Evolutionary conservation across 2,797 vertebrate genomes (phyloP), one percentile per base, ranked within the genome.

Genomic region (Dendrocincla fuliginosa): DNA sequence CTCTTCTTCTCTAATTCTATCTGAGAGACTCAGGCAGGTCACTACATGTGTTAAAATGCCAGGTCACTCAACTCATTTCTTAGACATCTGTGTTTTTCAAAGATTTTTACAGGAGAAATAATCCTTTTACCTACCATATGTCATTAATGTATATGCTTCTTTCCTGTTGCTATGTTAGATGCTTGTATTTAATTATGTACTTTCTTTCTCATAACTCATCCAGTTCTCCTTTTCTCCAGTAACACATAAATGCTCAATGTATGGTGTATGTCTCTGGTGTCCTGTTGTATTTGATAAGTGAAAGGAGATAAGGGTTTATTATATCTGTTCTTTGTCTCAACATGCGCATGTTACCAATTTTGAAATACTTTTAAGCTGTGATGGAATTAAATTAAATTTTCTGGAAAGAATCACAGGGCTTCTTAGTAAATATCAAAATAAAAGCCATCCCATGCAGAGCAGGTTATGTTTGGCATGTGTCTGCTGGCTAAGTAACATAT

Each of bases 231-330:
- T 93, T 83, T 67, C 88, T 80, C 41, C 70, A 91, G 44, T 76
- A 90, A 82, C 68, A 71, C 53, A 89, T 90, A 78, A 87, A 65
- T 73, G 93, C 89, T 95, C 55, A 53, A 41, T 95, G 59, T 92
- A 65, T 64, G 22, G 81, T 83, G 56, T 81, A 30, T 56, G 74
- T 85, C 84, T 94, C 57, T 89, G 60, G 67, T 92, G 77, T 75
- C 50, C 81, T 87, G 32, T 90, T 91, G 42, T 89, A 90, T 84
- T 86, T 89, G 84, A 95, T 53, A 84, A 53, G 67, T 49, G 60
- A 73, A 86, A 87, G 86, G 91, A 97, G 81, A 95, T 97, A 95
- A 96, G 94, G 77, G 42, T 86, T 97, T 90, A 90, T 81, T 83
- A 35, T 55, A 24, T 65, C 60, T 61, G 37, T 64, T 84, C 53